phyloP scores from a whole-genome alignment of 2,113 vertebrate species.

The Corynorhinus townsendii region DNA sequence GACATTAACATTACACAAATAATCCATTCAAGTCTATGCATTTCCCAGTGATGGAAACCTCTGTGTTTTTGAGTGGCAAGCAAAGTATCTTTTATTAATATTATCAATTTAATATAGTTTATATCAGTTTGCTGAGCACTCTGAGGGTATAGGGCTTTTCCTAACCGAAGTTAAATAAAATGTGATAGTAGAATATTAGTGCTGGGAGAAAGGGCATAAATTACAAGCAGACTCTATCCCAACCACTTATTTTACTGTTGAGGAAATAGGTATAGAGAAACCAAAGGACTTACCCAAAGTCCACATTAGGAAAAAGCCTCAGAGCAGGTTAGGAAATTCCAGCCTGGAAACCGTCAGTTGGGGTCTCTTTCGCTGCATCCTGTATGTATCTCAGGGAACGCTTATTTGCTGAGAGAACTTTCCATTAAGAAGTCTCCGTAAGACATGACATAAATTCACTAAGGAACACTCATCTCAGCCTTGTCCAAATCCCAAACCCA shows the following conservation, averaged over 20 bases:
- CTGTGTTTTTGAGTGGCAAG: background rate
- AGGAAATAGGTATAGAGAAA: constrained; percentile 12
- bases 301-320: background rate
- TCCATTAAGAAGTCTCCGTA: background rate
- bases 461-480: background rate
- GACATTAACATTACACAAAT: background rate
- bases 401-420: background rate
- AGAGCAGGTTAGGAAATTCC: background rate
- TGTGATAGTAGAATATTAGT: background rate
- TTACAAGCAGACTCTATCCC: background rate
- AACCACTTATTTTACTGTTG: background rate
- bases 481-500: background rate
- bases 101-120: background rate
- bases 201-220: background rate
- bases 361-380: background rate
- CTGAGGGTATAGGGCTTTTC: background rate
- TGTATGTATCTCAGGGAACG: background rate
- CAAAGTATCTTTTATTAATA: background rate
- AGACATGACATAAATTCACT: background rate
- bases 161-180: background rate
- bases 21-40: background rate
- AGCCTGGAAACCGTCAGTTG: background rate
- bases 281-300: background rate
- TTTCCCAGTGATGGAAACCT: background rate
- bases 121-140: background rate